Evolutionary conservation across 2,797 vertebrate species (phyloP).

Genomic region (Synaphobranchus kaupii): DNA sequence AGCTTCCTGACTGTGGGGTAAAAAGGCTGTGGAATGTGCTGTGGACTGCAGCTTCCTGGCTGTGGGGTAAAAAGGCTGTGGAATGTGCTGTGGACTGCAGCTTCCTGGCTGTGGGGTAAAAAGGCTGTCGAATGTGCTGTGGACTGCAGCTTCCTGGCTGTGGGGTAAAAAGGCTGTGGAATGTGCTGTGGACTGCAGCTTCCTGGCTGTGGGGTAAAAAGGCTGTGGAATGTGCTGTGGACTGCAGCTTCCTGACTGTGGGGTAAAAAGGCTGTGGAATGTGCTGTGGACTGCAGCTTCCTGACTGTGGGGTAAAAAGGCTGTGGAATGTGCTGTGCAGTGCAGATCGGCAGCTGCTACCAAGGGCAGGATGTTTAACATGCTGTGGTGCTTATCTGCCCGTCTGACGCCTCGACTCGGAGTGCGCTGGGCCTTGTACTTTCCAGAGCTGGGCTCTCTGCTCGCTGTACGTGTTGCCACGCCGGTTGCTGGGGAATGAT

Average conservation of each 20-base stretch:
- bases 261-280: neutral
- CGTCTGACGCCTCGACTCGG: neutral
- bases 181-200: conserved; percentile 7
- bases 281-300: neutral
- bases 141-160: too few relatives aligned
- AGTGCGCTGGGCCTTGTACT: neutral
- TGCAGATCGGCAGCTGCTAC: neutral
- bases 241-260: neutral
- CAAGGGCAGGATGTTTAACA: neutral
- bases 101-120: neutral
- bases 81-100: conserved; percentile 7
- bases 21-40: neutral
- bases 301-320: neutral
- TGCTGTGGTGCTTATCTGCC: neutral
- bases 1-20: neutral
- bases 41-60: neutral
- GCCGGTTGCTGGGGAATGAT: neutral
- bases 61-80: too few relatives aligned
- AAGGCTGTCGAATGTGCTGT: neutral
- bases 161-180: too few relatives aligned
- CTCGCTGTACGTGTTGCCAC: neutral
- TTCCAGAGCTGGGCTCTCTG: neutral
- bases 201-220: neutral
- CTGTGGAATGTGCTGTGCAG: neutral
- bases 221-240: neutral